Evolutionary conservation across 2,113 vertebrate genomes (phyloP).

Genomic region (Albula goreensis): DNA sequence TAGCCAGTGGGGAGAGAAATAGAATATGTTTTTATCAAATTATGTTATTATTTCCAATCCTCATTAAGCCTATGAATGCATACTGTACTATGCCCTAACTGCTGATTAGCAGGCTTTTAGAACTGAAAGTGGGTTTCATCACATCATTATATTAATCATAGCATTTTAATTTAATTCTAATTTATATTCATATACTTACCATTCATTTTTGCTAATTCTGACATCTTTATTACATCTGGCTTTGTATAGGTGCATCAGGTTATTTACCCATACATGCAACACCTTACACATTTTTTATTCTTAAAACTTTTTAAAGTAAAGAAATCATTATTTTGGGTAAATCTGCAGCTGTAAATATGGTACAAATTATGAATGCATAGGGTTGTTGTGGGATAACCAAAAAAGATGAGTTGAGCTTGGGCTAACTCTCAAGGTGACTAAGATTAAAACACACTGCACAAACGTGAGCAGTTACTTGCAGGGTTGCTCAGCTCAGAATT

Average conservation of each 20-base stretch:
- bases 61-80: neutral
- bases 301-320: neutral
- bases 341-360: neutral
- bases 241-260: neutral
- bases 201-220: neutral
- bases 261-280: neutral
- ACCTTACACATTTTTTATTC: neutral
- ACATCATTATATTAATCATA: neutral
- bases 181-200: neutral
- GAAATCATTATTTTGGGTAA: neutral
- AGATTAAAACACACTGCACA: too few species aligned
- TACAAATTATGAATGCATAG: neutral
- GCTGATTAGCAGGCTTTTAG: neutral
- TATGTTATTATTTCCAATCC: neutral
- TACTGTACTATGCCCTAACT: neutral
- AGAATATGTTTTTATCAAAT: neutral
- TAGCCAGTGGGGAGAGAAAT: neutral
- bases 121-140: neutral
- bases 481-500: too few species aligned
- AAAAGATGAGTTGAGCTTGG: too few species aligned
- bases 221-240: neutral
- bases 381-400: too few species aligned
- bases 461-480: too few species aligned
- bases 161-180: neutral
- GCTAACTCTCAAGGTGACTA: too few species aligned